phyloP scores from a whole-genome alignment of 2,113 vertebrate species.

The Corvus cornix region DNA sequence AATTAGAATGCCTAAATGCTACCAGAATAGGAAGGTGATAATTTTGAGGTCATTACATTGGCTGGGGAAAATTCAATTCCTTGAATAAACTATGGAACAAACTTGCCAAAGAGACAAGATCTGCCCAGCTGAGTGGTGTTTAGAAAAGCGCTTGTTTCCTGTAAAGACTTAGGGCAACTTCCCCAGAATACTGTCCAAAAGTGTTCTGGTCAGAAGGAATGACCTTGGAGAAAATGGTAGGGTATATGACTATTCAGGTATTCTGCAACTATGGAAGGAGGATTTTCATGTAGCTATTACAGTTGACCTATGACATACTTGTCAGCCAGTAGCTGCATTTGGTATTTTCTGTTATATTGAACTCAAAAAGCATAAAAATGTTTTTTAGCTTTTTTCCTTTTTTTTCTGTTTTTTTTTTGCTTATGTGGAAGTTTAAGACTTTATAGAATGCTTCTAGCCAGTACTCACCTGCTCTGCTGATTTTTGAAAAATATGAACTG shows the following conservation, averaged over 20 bases:
- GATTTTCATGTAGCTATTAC: background rate
- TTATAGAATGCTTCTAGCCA: background rate
- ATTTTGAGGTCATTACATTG: background rate
- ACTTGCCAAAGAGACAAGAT: background rate
- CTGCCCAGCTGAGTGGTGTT: background rate
- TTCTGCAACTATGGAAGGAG: background rate
- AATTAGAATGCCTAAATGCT: background rate
- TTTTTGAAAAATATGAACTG: conserved; percentile 82
- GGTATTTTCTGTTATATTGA: background rate
- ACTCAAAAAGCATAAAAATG: background rate
- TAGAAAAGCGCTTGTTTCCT: background rate
- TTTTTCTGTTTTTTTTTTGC: background rate
- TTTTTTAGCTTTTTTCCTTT: background rate
- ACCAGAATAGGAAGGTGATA: background rate
- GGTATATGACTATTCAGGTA: background rate
- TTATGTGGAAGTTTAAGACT: background rate
- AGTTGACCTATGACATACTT: background rate
- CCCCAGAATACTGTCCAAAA: background rate
- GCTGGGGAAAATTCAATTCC: background rate
- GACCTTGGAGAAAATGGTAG: background rate
- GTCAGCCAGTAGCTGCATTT: background rate
- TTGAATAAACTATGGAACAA: background rate
- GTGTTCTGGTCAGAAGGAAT: background rate
- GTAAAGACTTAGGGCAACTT: background rate
- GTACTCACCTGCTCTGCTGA: conserved; percentile 79